Evolutionary conservation across 2,113 vertebrate genomes (phyloP).

Genomic region (Xenopus laevis): DNA sequence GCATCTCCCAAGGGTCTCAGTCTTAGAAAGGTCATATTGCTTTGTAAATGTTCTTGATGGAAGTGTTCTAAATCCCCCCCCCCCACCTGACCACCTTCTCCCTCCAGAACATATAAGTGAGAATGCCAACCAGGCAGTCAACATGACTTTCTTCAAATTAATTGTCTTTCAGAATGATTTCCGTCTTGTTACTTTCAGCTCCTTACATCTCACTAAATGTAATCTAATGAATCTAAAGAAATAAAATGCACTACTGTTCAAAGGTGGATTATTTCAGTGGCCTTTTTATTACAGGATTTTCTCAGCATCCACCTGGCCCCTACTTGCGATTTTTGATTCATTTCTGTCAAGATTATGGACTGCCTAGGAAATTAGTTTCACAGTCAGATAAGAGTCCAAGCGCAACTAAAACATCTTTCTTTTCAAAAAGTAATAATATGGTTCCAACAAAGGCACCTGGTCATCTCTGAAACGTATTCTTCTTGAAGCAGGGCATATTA

Average conservation of each 20-base stretch:
- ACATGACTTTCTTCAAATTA: not conserved
- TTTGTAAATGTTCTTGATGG: no score
- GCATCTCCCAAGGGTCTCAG: no score
- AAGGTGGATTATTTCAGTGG: not conserved
- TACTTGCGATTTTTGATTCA: conserved; percentile 3
- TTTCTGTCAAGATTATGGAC: not conserved
- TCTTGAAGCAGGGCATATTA: not conserved
- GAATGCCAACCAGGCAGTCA: not conserved
- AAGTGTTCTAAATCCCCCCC: no score
- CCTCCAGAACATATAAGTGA: no score
- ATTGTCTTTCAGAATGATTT: not conserved
- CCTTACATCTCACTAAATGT: not conserved
- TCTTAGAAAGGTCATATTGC: no score
- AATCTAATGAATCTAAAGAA: conserved; percentile 2
- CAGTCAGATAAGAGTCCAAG: not conserved
- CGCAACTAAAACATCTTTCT: not conserved
- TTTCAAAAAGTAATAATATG: not conserved
- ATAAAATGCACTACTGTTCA: not conserved
- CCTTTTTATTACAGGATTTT: conserved; percentile 5
- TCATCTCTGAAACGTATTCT: not conserved
- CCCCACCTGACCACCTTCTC: no score
- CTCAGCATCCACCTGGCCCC: not conserved
- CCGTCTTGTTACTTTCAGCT: not conserved
- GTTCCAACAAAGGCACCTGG: not conserved
- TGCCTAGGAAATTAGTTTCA: not conserved